Evolutionary conservation across 2,797 vertebrate species (phyloP).

Genomic region (Champsocephalus esox): DNA sequence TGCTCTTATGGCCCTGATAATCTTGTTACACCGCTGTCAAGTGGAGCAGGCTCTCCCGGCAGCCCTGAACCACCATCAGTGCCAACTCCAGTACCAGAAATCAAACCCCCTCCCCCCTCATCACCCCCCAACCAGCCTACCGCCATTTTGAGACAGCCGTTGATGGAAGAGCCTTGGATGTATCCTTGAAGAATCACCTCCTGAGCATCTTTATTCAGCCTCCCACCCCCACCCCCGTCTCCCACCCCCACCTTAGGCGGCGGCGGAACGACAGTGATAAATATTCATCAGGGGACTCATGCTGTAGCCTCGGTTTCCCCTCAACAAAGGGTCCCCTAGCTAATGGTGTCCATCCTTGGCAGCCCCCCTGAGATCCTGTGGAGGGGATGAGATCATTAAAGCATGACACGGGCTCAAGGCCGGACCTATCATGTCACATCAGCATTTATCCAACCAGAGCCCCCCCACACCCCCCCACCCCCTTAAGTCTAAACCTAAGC

Average conservation of each 20-base stretch:
- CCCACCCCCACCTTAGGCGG: conserved; percentile 69
- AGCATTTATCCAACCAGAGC: conserved; percentile 68
- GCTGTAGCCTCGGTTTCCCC: conserved; percentile 65
- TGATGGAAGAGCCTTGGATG: conserved; percentile 78
- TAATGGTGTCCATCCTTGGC: conserved; percentile 80
- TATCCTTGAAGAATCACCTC: conserved; percentile 84
- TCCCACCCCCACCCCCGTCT: conserved; percentile 50
- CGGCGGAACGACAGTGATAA: conserved; percentile 73
- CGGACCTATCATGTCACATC: conserved; percentile 73
- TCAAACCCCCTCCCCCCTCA: conserved; percentile 2
- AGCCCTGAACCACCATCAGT: conserved; percentile 71
- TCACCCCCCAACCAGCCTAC: conserved; percentile 43
- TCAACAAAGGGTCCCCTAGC: conserved; percentile 77
- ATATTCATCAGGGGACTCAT: conserved; percentile 77
- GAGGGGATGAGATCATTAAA: conserved; percentile 78
- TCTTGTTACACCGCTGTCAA: conserved; percentile 84
- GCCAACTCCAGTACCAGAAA: conserved; percentile 71
- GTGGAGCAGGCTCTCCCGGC: conserved; percentile 77
- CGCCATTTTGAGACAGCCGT: conserved; percentile 78
- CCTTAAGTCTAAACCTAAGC: conserved; percentile 56
- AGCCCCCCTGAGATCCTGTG: conserved; percentile 62
- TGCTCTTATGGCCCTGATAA: conserved; percentile 83
- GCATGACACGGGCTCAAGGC: conserved; percentile 71
- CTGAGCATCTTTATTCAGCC: conserved; percentile 77
- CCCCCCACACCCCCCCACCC: background rate